A percentile compares a stretch with the other conserved stretches of the same genome.
These are phyloP conservation scores for Torymus tubicola DNA, from an alignment of 2,888 invertebrate species.

Conservation along the genomic window DNA sequence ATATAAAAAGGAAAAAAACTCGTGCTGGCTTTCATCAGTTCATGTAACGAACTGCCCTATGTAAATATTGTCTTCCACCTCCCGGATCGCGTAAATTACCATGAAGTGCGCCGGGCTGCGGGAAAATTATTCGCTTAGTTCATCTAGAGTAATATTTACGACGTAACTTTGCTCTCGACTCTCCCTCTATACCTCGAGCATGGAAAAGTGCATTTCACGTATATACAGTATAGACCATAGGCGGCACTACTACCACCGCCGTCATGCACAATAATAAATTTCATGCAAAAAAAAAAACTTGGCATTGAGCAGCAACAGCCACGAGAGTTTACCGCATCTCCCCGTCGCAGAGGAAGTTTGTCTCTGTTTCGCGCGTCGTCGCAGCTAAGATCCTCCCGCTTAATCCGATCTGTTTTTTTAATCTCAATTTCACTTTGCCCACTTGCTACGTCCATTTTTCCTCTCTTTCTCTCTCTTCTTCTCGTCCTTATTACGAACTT, in stretches of 20 bases:
- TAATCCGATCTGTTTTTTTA: constrained; percentile 13
- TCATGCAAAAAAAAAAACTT: constrained; percentile 3
- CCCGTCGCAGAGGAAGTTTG: not conserved
- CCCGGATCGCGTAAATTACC: not conserved
- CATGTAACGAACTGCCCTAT: too few species aligned
- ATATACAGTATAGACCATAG: not conserved
- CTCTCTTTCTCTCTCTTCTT: not conserved
- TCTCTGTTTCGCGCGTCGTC: not conserved
- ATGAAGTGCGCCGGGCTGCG: not conserved
- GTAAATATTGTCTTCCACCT: too few species aligned
- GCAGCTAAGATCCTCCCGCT: not conserved
- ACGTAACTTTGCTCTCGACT: not conserved
- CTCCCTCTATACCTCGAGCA: not conserved
- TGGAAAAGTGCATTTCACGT: not conserved
- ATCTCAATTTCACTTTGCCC: constrained; percentile 7
- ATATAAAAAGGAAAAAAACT: too few species aligned
- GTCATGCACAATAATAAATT: not conserved
- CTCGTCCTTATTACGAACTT: constrained; percentile 8
- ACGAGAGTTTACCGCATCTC: not conserved
- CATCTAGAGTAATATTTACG: not conserved
- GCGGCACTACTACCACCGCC: too few species aligned
- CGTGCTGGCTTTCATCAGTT: not conserved
- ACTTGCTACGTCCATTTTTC: not conserved
- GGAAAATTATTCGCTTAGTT: not conserved
- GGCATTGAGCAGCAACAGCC: not conserved